Base-by-base conservation (phyloP, 2,888 invertebrate species). In the Xylota sylvarum region DNA sequence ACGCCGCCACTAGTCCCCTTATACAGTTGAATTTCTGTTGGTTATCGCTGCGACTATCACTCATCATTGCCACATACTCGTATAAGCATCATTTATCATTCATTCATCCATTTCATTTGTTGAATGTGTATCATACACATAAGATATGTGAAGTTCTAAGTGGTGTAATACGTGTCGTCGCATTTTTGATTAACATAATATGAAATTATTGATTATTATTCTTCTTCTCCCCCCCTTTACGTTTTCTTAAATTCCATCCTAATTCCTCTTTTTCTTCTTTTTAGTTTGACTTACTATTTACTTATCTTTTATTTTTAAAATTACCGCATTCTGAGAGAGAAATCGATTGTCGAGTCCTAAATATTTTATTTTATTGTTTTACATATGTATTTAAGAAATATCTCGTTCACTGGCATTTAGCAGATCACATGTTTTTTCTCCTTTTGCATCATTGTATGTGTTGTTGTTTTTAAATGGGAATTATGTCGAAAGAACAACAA, bases 141-240 rank as follows among this genome's bases (percentile, higher is more conserved):
- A 72, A 55, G 58, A 70, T 77, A 69, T 86, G 82, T 86, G 72
- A 73, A 77, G 72, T 78, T 86, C 67, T 82, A 69, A 82, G 56
- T 82, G 82, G 86, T 86, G 86, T 86, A 78, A 73, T 86, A 64
- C 86, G 69, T 86, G 86, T 86, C 86, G 86, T 86, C 86, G 82
- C 86, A 86, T 86, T 86, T 86, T 85, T 76, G 65, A 65, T 85
- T 72, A 64, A 69, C 74, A 69, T 67, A 40, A 55, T 62, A 69
- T 76, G 35, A 69, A 55, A 35, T 56, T 70, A 46, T 52, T 67
- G 4, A 48, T 70, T 64, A 19, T 43, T 55, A 9, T 52, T 50
- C 5, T 64, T 40, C 69, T 76, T 30, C 40, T 55, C 60, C 55
- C 35, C 43, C 7, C 14, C 23, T 56, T 64, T 65, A 12, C 46